phyloP scores from a whole-genome alignment of 2,888 invertebrate species.

The Himalopsyche kuldschensis region DNA sequence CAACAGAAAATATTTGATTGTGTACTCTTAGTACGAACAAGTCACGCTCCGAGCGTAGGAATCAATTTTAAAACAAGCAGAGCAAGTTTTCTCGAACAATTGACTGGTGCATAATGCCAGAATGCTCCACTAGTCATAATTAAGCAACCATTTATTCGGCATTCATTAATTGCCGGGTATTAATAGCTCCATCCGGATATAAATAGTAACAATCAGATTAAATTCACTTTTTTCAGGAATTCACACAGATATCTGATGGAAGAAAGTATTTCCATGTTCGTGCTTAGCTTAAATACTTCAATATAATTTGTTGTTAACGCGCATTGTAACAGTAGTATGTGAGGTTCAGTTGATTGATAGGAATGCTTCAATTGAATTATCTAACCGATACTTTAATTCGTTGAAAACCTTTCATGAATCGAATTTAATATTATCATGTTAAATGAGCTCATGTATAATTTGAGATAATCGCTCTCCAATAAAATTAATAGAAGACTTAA shows the following conservation, averaged over 20 bases:
- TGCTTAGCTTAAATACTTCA: no score
- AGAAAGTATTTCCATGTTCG: no score
- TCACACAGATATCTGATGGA: neutral
- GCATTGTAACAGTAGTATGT: no score
- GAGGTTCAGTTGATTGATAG: no score
- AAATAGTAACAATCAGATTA: neutral
- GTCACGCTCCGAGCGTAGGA: neutral
- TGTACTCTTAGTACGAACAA: neutral
- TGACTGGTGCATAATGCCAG: neutral
- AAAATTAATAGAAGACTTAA: no score
- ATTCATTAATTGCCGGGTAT: neutral
- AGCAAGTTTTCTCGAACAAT: neutral
- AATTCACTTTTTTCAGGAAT: neutral
- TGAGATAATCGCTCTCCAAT: no score
- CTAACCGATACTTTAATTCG: no score
- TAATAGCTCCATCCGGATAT: neutral
- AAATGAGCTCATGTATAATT: no score
- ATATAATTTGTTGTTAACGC: no score
- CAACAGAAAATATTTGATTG: neutral
- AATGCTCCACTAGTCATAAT: neutral
- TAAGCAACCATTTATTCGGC: neutral
- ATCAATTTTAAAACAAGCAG: neutral
- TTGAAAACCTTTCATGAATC: no score
- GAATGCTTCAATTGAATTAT: no score
- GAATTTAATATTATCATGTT: no score